Percentiles rank a stretch among this genome's conserved stretches.
These are phyloP conservation scores for Drosophila paranaensis DNA, from an alignment of 2,888 invertebrate genomes.

Conservation along the genomic window DNA sequence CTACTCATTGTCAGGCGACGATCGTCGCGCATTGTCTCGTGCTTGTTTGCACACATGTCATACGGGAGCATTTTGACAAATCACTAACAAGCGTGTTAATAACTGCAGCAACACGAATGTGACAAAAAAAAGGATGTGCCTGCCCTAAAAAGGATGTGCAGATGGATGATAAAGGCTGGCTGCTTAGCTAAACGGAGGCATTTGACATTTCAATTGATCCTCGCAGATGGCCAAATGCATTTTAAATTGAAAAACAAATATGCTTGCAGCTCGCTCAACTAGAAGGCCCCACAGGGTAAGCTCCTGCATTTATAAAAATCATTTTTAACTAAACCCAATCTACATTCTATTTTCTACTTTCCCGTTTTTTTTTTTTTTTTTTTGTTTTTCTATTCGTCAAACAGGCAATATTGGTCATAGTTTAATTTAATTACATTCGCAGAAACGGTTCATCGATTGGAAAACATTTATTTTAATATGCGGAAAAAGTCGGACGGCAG, in stretches of 20 bases:
- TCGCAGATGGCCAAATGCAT: constrained; percentile 54
- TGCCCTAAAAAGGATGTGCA: constrained; percentile 10
- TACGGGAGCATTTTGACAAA: constrained; percentile 71
- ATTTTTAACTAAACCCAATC: background rate
- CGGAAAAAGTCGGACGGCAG: constrained; percentile 27
- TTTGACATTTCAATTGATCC: constrained; percentile 62
- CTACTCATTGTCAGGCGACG: constrained; percentile 13
- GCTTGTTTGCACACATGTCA: constrained; percentile 79
- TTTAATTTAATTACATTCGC: constrained; percentile 73
- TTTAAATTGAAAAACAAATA: constrained; percentile 22
- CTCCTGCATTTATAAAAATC: background rate
- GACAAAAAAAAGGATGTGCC: constrained; percentile 40
- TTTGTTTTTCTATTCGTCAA: constrained; percentile 41
- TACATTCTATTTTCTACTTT: background rate
- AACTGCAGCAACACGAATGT: constrained; percentile 51
- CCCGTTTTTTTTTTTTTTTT: constrained; percentile 7
- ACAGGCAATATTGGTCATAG: constrained; percentile 62
- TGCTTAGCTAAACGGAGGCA: constrained; percentile 24
- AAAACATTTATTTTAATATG: constrained; percentile 75
- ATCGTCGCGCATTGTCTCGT: constrained; percentile 49
- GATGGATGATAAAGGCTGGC: constrained; percentile 25
- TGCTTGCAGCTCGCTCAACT: background rate
- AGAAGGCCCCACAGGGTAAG: background rate
- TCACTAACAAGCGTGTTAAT: constrained; percentile 75
- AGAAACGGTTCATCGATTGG: constrained; percentile 42